These are phyloP conservation scores for Thysanoteuthis rhombus DNA, from an alignment of 2,888 invertebrate species.

Conservation along the genomic window DNA sequence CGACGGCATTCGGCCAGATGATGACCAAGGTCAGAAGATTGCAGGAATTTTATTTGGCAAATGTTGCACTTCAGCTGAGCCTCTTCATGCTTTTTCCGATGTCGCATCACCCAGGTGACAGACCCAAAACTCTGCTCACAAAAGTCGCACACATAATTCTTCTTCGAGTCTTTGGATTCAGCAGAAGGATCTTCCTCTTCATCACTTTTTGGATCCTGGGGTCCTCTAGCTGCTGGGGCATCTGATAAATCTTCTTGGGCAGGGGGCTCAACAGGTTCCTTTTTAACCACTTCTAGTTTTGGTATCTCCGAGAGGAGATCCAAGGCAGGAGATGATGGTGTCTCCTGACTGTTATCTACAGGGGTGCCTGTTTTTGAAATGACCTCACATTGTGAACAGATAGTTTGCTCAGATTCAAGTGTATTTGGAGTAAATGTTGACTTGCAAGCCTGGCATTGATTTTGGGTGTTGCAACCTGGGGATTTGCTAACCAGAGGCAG, in stretches of 20 bases:
- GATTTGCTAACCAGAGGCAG: not conserved
- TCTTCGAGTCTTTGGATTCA: not conserved
- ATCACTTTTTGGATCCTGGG: not conserved
- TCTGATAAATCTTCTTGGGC: not conserved
- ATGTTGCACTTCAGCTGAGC: not conserved
- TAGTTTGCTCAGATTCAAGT: not conserved
- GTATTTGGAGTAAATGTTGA: not conserved
- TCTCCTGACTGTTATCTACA: not conserved
- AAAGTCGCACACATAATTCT: not conserved
- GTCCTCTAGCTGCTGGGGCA: not conserved
- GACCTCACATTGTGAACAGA: not conserved
- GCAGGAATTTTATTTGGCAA: not conserved
- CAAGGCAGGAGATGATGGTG: not conserved
- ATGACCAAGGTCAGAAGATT: conserved; percentile 23
- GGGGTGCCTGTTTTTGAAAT: not conserved
- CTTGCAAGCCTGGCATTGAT: not conserved
- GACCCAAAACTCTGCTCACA: not conserved
- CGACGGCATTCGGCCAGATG: not conserved
- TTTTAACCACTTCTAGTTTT: not conserved
- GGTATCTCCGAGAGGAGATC: not conserved
- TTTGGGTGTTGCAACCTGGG: not conserved
- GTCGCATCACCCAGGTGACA: conserved; percentile 17
- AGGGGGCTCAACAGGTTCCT: not conserved
- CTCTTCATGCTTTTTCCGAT: conserved; percentile 15
- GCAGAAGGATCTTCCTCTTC: not conserved